A percentile compares a stretch with the other conserved stretches of the same genome.
Conservation (phyloP, 2,113 vertebrate genomes). For the Numida meleagris region DNA sequence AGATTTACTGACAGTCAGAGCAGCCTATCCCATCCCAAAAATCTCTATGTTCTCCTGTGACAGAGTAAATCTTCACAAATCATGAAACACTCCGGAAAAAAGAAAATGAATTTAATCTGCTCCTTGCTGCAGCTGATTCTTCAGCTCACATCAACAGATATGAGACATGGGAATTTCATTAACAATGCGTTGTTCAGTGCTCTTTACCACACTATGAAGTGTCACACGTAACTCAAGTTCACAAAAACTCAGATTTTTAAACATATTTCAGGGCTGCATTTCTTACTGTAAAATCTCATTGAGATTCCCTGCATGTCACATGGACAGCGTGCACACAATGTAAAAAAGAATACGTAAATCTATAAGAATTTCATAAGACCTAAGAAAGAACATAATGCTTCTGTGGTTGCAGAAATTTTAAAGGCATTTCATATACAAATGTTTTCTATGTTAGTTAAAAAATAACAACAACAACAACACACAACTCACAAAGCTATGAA, state of each 20-base stretch:
- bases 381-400: not conserved
- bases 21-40: not conserved
- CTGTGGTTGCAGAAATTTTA: not conserved
- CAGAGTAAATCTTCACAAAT: not conserved
- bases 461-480: not conserved
- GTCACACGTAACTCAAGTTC: not conserved
- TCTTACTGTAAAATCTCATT: not conserved
- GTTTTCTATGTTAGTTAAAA: slow-evolving; percentile 45
- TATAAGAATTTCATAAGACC: not conserved
- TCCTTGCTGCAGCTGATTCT: not conserved
- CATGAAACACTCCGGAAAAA: not conserved
- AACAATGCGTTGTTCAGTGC: not conserved
- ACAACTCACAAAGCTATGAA: slow-evolving; percentile 49
- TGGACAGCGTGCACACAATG: fast-evolving
- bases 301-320: slow-evolving; percentile 10
- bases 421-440: slow-evolving; percentile 42
- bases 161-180: not conserved
- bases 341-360: slow-evolving; percentile 26
- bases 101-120: not conserved
- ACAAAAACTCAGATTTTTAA: not conserved
- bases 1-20: not conserved
- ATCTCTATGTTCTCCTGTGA: not conserved
- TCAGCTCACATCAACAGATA: not conserved
- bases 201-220: not conserved
- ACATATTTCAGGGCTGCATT: not conserved